Conservation (phyloP, 2,113 vertebrate genomes). For the Andinoacara biseriatus region DNA sequence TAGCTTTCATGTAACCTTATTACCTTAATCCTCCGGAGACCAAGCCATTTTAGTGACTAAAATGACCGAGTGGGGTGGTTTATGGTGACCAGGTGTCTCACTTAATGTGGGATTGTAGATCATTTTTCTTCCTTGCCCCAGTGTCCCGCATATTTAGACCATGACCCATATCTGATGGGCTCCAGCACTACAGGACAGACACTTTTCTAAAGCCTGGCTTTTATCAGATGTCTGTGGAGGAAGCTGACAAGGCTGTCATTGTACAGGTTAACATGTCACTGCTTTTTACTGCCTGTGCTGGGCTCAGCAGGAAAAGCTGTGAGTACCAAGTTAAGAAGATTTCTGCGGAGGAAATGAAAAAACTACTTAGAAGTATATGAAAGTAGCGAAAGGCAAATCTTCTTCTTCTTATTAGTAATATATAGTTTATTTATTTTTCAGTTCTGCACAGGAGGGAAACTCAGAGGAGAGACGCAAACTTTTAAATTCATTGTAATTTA, state of each 20-base stretch:
- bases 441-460: too few species aligned
- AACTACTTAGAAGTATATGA: background rate
- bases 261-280: background rate
- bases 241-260: background rate
- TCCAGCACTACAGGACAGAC: background rate
- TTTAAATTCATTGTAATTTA: too few species aligned
- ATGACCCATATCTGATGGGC: background rate
- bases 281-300: background rate
- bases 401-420: too few species aligned
- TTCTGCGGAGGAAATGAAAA: background rate
- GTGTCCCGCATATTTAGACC: too few species aligned
- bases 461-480: too few species aligned
- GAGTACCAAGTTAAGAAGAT: background rate
- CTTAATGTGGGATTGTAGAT: too few species aligned
- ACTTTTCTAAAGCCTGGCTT: background rate
- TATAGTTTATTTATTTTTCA: too few species aligned
- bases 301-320: background rate
- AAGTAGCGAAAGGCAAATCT: background rate
- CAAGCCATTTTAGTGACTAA: background rate
- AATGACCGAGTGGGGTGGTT: background rate
- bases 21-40: background rate
- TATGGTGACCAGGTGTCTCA: too few species aligned
- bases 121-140: too few species aligned
- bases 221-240: background rate
- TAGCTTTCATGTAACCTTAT: background rate